Evolutionary conservation across 1,140 invertebrate species (phyloP).

Genomic region (Drosophila micromelanica): DNA sequence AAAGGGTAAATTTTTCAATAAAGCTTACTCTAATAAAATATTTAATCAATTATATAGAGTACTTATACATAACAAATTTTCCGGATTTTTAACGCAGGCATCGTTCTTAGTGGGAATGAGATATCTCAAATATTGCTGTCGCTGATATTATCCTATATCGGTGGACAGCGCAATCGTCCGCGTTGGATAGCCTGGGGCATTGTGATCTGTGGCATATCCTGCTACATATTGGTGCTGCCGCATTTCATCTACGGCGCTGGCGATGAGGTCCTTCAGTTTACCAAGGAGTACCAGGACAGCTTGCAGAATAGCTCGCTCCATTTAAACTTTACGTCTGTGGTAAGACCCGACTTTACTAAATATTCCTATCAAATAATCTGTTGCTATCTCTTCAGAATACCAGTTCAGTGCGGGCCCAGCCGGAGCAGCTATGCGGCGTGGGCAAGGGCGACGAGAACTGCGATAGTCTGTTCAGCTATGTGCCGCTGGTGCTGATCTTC

Average conservation of each 20-base stretch:
- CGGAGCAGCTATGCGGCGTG: slow-evolving; percentile 66
- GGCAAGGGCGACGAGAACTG: slow-evolving; percentile 77
- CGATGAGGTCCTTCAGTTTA: slow-evolving; percentile 85
- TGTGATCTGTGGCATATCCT: slow-evolving; percentile 87
- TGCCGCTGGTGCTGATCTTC: slow-evolving; percentile 88
- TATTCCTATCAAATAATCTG: not conserved
- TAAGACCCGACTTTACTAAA: slow-evolving; percentile 20
- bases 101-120: slow-evolving; percentile 90
- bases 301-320: slow-evolving; percentile 36
- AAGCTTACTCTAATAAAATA: too few relatives aligned
- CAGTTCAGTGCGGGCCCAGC: slow-evolving; percentile 21
- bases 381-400: slow-evolving; percentile 34
- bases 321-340: slow-evolving; percentile 37
- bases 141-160: slow-evolving; percentile 87
- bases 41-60: too few relatives aligned
- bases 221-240: slow-evolving; percentile 88
- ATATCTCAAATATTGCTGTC: slow-evolving; percentile 88
- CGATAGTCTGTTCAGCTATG: slow-evolving; percentile 84
- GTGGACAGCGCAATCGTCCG: slow-evolving; percentile 87
- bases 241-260: slow-evolving; percentile 89
- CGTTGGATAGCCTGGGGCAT: slow-evolving; percentile 89
- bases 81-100: slow-evolving; percentile 84
- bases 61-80: too few relatives aligned
- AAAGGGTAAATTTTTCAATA: too few relatives aligned
- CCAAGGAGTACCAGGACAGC: slow-evolving; percentile 82